Conservation (phyloP, 92 coral and sea anemone species). For the Bergia sp. region DNA sequence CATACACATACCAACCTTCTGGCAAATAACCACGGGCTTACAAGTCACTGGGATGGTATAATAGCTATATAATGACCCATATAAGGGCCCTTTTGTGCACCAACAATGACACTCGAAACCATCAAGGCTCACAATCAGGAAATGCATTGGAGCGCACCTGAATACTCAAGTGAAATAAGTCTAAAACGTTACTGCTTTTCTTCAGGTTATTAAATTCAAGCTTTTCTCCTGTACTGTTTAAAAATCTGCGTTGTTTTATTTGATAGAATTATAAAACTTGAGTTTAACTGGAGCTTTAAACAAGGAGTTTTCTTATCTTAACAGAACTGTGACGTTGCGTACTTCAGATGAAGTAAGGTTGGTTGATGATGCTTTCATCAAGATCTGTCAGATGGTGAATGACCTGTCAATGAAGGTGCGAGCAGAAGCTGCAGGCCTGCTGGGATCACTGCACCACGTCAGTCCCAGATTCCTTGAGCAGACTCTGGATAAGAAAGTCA, state of each 20-base stretch:
- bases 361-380: conserved; percentile 95
- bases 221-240: too few species aligned
- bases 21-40: too few species aligned
- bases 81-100: too few species aligned
- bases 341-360: conserved; percentile 86
- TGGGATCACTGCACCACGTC: conserved; percentile 96
- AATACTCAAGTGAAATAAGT: too few species aligned
- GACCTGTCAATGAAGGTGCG: conserved; percentile 97
- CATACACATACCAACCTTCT: too few species aligned
- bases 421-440: conserved; percentile 85
- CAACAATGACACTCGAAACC: too few species aligned
- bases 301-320: neutral
- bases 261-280: neutral
- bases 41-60: too few species aligned
- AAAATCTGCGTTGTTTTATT: neutral
- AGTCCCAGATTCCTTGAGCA: conserved; percentile 91
- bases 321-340: conserved; percentile 70
- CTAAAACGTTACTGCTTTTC: too few species aligned
- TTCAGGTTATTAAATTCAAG: too few species aligned
- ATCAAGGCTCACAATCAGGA: too few species aligned
- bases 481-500: conserved; percentile 94
- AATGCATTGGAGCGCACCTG: too few species aligned
- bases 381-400: conserved; percentile 97
- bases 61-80: too few species aligned
- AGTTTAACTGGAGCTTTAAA: neutral